Evolutionary conservation across 30 jellyfish, hydroid and myxozoan species (phyloP), one percentile per base, ranked within the genome.

Genomic region (Rhopilema esculentum): DNA sequence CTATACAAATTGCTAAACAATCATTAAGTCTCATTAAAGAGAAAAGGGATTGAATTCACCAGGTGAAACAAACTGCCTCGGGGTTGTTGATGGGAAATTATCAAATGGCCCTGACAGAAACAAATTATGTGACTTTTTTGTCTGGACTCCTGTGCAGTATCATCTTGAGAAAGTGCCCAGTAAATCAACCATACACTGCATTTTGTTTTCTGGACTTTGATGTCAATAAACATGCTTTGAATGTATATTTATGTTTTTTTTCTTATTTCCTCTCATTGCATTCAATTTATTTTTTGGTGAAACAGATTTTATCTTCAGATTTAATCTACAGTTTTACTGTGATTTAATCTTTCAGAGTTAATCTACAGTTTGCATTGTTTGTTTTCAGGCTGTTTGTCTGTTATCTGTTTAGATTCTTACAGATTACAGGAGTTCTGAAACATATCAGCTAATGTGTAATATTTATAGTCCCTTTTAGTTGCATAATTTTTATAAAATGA

Each of bases 131-230:
- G n/a, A n/a, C n/a, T n/a, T n/a, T n/a, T n/a, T n/a, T n/a, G n/a
- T n/a, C n/a, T n/a, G n/a, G n/a, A n/a, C n/a, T n/a, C n/a, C n/a
- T n/a, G n/a, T n/a, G n/a, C n/a, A n/a, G n/a, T n/a, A n/a, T n/a
- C n/a, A n/a, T n/a, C n/a, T n/a, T n/a, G n/a, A n/a, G 81, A 70
- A 70, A 22, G 28, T 70, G 61, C 62, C 81, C 81, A 24, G 81
- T 70, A 31, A 70, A 70, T 70, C 57, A 15, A 31, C 17, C 23
- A 22, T 70, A 22, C 21, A 22, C 81, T 70, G 81, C 81, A 0
- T 70, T 70, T 70, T 70, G 81, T 70, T 61, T 70, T 1, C 51
- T 70, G 63, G 81, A 70, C 81, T 24, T 22, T 4, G 81, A 70
- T 27, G 62, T 70, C 48, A 51, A 70, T 51, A 70, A 70, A 27